Conservation (phyloP, 2,113 vertebrate species). For the Tragelaphus scriptus region DNA sequence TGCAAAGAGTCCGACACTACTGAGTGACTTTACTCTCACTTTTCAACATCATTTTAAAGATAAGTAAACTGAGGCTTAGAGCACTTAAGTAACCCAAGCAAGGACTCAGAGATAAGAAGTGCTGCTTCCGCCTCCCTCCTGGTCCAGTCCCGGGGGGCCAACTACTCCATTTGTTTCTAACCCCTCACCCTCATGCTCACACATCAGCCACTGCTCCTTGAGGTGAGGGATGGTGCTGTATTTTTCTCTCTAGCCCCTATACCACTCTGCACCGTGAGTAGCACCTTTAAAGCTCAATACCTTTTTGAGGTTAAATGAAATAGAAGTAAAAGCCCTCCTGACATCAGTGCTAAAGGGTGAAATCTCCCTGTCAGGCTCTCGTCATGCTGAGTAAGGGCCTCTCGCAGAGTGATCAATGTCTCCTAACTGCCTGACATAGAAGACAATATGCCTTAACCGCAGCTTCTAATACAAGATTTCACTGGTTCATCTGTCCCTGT, state of each 20-base stretch:
- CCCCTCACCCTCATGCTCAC: neutral
- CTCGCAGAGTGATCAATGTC: neutral
- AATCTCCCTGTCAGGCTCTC: neutral
- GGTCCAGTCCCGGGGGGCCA: neutral
- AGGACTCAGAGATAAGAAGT: neutral
- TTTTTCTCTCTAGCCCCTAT: neutral
- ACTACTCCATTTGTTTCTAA: neutral
- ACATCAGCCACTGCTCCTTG: too few relatives aligned
- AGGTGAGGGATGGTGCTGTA: fast-evolving
- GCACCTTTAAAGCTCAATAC: neutral
- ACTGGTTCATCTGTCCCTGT: neutral
- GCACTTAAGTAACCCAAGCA: neutral
- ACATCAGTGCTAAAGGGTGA: neutral
- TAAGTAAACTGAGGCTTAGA: neutral
- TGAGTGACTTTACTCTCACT: neutral
- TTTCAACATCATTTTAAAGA: neutral
- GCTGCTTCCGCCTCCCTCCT: neutral
- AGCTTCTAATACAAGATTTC: neutral
- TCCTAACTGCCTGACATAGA: neutral
- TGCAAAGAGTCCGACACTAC: neutral
- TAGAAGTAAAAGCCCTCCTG: neutral
- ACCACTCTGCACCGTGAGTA: neutral
- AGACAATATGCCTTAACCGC: neutral
- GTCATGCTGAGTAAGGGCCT: neutral
- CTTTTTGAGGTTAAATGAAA: neutral